These are phyloP conservation scores for Psephotus haematonotus DNA, from an alignment of 2,113 vertebrate species.

Conservation along the genomic window DNA sequence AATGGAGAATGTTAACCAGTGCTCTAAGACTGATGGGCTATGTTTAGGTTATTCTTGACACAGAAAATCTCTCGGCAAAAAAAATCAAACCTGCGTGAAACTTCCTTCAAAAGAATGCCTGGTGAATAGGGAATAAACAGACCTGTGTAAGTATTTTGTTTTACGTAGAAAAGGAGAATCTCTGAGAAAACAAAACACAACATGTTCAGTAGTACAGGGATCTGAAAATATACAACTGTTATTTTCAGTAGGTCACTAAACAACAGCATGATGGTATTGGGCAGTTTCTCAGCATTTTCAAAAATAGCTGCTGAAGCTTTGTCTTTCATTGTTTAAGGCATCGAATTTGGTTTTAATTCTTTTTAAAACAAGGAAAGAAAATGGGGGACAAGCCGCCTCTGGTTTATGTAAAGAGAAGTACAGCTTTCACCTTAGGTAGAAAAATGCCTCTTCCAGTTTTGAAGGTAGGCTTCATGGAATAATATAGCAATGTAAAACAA, in stretches of 20 bases:
- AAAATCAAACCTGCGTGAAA: neutral
- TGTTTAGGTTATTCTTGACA: neutral
- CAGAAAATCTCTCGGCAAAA: neutral
- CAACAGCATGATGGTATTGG: neutral
- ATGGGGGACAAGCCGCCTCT: accelerated
- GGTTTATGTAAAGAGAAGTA: neutral
- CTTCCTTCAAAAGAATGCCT: neutral
- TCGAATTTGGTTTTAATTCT: neutral
- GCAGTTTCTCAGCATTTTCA: neutral
- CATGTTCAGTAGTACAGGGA: neutral
- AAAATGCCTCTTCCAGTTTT: neutral
- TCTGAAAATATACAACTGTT: neutral
- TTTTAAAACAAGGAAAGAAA: neutral
- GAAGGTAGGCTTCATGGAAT: neutral
- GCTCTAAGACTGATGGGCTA: neutral
- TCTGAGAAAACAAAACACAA: neutral
- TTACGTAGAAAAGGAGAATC: neutral
- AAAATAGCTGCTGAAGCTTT: neutral
- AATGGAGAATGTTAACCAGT: neutral
- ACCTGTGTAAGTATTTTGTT: neutral
- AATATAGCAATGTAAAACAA: neutral
- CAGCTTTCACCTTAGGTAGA: neutral
- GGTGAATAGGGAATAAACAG: neutral
- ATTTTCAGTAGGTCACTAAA: neutral
- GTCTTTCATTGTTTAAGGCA: neutral